Percentiles rank a stretch among this genome's conserved stretches.
Evolutionary conservation across 2,797 vertebrate species (phyloP).

Genomic region (Malurus splendens): DNA sequence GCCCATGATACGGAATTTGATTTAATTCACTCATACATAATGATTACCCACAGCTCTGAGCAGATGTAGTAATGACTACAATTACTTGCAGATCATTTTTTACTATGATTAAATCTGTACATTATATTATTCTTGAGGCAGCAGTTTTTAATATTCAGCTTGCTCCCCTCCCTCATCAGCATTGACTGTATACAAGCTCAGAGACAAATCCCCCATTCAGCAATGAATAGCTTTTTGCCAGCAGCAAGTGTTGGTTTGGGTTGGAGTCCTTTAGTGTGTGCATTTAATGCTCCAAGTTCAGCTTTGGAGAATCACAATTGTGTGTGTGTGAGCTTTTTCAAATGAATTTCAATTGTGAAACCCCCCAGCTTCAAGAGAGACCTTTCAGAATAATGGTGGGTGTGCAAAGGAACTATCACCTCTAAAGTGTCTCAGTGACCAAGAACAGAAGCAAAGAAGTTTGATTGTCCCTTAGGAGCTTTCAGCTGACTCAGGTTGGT

Average conservation of each 20-base stretch:
- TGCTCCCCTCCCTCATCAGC: slow-evolving; percentile 32
- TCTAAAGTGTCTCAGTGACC: neutral
- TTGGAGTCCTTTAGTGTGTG: neutral
- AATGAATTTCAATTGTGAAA: neutral
- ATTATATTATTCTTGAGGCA: slow-evolving; percentile 53
- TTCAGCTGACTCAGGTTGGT: neutral
- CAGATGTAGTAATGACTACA: slow-evolving; percentile 64
- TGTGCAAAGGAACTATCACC: neutral
- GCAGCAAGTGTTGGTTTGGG: neutral
- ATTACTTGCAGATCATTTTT: slow-evolving; percentile 60
- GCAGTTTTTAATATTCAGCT: slow-evolving; percentile 46
- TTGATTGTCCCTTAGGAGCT: neutral
- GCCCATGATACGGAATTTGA: slow-evolving; percentile 32
- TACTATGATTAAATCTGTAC: slow-evolving; percentile 62
- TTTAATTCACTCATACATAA: slow-evolving; percentile 60
- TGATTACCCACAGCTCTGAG: slow-evolving; percentile 55
- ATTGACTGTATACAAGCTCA: neutral
- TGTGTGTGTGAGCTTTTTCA: neutral
- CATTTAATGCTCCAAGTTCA: neutral
- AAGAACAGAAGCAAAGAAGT: neutral
- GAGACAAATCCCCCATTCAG: neutral
- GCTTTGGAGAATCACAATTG: neutral
- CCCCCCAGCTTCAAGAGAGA: neutral
- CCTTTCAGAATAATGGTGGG: neutral
- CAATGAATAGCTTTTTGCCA: neutral